phyloP scores from a whole-genome alignment of 2,888 invertebrate species.

The Apamea epomidion region DNA sequence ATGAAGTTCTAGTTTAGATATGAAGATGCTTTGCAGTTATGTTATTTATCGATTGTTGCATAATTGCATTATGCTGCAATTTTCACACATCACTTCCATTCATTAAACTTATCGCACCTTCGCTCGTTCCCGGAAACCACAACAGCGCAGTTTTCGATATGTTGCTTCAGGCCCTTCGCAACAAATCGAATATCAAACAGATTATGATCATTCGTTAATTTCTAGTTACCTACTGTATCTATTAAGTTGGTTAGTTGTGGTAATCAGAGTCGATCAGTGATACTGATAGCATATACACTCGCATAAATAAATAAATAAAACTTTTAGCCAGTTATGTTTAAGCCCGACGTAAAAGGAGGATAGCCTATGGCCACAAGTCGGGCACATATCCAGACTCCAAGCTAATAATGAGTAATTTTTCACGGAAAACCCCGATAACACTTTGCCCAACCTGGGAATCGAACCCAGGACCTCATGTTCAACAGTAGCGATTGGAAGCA shows the following conservation, averaged over 20 bases:
- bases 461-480: neutral
- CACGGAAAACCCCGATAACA: neutral
- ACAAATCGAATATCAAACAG: constrained; percentile 27
- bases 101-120: constrained; percentile 15
- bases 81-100: constrained; percentile 1
- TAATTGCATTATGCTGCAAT: constrained; percentile 8
- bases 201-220: constrained; percentile 29
- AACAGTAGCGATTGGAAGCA: neutral
- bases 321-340: neutral
- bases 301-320: too few species aligned
- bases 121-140: neutral
- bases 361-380: neutral
- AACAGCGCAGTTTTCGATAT: constrained; percentile 20
- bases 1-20: too few species aligned
- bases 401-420: neutral
- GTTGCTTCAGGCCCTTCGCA: constrained; percentile 7
- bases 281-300: neutral
- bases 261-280: neutral
- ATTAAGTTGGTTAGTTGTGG: neutral
- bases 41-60: neutral
- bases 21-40: neutral
- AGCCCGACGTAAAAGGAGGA: neutral
- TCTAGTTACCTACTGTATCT: constrained; percentile 1
- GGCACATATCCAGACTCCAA: neutral
- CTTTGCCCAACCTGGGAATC: neutral